A percentile compares a stretch with the other conserved stretches of the same genome.
Evolutionary conservation across 2,113 vertebrate genomes (phyloP).

Genomic region (Cygnus atratus): DNA sequence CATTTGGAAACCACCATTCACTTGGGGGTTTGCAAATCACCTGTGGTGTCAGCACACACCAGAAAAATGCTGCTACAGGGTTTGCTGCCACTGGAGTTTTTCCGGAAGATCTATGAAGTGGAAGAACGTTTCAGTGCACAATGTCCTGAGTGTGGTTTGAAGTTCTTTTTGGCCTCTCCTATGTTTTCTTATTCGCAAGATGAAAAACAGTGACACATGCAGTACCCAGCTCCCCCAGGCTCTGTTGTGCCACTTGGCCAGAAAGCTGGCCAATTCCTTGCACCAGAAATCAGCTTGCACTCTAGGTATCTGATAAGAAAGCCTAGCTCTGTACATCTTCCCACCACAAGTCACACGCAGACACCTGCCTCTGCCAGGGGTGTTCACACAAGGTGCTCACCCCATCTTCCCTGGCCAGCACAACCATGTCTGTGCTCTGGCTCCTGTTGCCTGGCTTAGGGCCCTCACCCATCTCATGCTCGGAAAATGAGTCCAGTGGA

Average conservation of each 20-base stretch:
- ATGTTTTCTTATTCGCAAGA: neutral
- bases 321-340: neutral
- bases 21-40: neutral
- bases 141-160: neutral
- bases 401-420: rapidly evolving
- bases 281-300: rapidly evolving
- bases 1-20: neutral
- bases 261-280: neutral
- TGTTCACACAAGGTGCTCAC: neutral
- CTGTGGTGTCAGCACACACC: neutral
- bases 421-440: rapidly evolving
- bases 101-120: neutral
- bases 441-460: rapidly evolving
- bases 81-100: neutral
- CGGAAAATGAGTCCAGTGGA: neutral
- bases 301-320: neutral
- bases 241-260: neutral
- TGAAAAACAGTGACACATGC: neutral
- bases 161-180: neutral
- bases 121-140: neutral
- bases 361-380: neutral
- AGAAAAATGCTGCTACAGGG: neutral
- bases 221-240: neutral
- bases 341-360: neutral
- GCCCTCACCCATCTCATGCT: rapidly evolving